These are phyloP conservation scores for Notarius lentiginosus DNA, from an alignment of 2,113 vertebrate species.

Conservation along the genomic window DNA sequence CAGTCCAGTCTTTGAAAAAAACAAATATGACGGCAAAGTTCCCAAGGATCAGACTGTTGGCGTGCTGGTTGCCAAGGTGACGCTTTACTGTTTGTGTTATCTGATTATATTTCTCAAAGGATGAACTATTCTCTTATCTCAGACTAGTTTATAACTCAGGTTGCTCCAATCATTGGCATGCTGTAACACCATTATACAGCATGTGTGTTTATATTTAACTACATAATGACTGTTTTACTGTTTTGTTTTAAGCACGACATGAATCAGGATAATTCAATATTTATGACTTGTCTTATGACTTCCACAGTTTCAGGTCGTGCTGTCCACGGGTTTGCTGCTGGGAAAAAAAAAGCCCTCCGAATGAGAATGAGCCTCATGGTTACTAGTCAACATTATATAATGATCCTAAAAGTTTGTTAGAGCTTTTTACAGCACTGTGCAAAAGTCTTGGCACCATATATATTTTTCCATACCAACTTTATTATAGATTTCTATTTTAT, in stretches of 20 bases:
- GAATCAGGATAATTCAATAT: not conserved
- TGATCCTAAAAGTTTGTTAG: not conserved
- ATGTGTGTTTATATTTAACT: not conserved
- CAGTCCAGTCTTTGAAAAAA: slow-evolving; percentile 67
- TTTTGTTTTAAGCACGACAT: not conserved
- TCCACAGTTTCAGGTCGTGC: not conserved
- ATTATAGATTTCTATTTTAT: too few species aligned
- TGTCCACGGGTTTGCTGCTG: not conserved
- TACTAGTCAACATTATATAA: not conserved
- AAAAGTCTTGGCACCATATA: too few species aligned
- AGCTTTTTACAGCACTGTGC: too few species aligned
- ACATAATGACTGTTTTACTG: not conserved
- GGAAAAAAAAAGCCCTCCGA: not conserved
- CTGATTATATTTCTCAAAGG: slow-evolving; percentile 4
- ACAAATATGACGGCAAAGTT: slow-evolving; percentile 62
- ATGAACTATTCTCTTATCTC: not conserved
- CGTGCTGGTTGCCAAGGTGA: slow-evolving; percentile 73
- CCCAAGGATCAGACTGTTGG: slow-evolving; percentile 70
- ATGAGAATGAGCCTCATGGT: not conserved
- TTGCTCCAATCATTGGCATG: not conserved
- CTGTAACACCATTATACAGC: not conserved
- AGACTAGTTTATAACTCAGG: not conserved
- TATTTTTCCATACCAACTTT: too few species aligned
- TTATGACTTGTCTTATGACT: not conserved
- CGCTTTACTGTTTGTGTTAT: not conserved